Conservation (phyloP, 1,140 invertebrate species). For the Drosophila bocqueti region DNA sequence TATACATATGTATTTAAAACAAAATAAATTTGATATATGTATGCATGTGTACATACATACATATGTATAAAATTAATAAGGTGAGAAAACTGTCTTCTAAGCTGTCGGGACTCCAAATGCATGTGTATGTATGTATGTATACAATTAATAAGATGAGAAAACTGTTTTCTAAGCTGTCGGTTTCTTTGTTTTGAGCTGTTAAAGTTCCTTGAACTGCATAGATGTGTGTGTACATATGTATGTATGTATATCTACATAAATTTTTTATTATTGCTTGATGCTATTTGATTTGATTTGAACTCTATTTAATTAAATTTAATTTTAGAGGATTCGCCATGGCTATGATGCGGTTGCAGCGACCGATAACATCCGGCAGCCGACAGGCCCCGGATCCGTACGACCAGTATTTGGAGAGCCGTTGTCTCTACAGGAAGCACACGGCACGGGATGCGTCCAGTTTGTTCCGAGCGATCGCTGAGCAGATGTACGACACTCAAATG, state of each 20-base stretch:
- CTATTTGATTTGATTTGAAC: neutral
- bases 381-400: slow-evolving; percentile 87
- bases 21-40: too few relatives aligned
- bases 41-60: too few relatives aligned
- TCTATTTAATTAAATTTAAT: neutral
- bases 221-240: neutral
- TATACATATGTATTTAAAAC: too few relatives aligned
- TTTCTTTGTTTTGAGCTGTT: neutral
- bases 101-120: too few relatives aligned
- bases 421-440: slow-evolving; percentile 92
- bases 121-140: too few relatives aligned
- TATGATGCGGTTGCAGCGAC: slow-evolving; percentile 56
- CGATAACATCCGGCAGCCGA: slow-evolving; percentile 81
- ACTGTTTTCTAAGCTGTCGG: too few relatives aligned
- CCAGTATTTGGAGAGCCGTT: slow-evolving; percentile 91
- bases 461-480: slow-evolving; percentile 94
- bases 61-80: too few relatives aligned
- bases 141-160: too few relatives aligned
- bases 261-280: neutral
- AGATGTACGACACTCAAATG: slow-evolving; percentile 92
- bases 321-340: slow-evolving; percentile 4
- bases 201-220: neutral
- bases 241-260: neutral
- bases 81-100: too few relatives aligned
- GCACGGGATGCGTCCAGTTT: slow-evolving; percentile 93